Percentiles rank a stretch among this genome's conserved stretches.
Evolutionary conservation across 2,797 vertebrate species (phyloP).

Genomic region (Amphiprion clarkii): DNA sequence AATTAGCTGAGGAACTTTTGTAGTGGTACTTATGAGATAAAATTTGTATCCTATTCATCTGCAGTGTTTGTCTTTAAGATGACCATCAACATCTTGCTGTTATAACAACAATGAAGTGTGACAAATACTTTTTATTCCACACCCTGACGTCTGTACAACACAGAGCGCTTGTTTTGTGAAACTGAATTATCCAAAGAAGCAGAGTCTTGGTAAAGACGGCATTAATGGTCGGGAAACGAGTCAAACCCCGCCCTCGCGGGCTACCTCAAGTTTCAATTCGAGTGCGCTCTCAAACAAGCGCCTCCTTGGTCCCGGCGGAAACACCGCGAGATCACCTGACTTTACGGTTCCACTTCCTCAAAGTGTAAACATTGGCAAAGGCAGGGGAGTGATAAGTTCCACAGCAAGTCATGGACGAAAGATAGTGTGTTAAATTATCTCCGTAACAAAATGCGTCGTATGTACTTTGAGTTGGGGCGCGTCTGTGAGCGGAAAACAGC

Average conservation of each 20-base stretch:
- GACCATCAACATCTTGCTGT: too few relatives aligned
- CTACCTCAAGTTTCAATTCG: accelerated
- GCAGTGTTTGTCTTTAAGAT: too few relatives aligned
- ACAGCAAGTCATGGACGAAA: background rate
- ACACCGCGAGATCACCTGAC: constrained; percentile 67
- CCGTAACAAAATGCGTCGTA: background rate
- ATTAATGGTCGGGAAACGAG: accelerated
- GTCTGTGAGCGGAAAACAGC: background rate
- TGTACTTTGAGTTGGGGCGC: background rate
- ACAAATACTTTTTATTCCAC: background rate
- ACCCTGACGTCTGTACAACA: background rate
- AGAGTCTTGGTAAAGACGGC: accelerated
- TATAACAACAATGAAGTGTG: background rate
- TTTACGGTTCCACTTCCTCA: constrained; percentile 73
- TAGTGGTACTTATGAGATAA: too few relatives aligned
- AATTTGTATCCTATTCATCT: too few relatives aligned
- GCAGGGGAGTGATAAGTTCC: background rate
- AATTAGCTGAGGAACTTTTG: too few relatives aligned
- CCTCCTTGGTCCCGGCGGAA: constrained; percentile 41
- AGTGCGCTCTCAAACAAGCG: background rate
- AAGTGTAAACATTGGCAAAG: constrained; percentile 75
- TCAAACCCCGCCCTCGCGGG: constrained; percentile 48
- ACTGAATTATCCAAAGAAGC: background rate
- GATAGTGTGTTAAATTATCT: background rate
- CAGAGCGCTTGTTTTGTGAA: background rate